Evolutionary conservation across 2,888 invertebrate species (phyloP), one percentile per base, ranked within the genome.

Genomic region (Tromatobia lineatoria): DNA sequence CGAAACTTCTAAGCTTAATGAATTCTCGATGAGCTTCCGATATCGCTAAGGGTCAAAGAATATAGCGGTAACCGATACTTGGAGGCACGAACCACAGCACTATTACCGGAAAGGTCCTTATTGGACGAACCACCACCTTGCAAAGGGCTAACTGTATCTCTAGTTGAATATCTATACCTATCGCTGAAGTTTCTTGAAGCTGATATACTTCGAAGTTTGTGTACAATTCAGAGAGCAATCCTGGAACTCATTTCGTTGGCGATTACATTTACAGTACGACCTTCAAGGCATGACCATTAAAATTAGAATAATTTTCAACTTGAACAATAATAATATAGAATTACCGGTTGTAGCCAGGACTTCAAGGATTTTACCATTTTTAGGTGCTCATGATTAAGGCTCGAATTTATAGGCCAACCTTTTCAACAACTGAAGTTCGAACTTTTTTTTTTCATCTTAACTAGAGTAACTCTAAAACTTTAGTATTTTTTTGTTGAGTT

Each of bases 1-100:
- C 52, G n/a, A 54, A 54, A 64, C 69, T 69, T 64, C 29, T 38
- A 15, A 29, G 7, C 52, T 64, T 81, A 70, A 75, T 75, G 64
- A 76, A 75, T 54, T 76, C 61, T 34, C 75, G 61, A 81, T 50
- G 64, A 69, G 38, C 59, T 42, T 38, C n/a, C 70, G 15, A 29
- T 20, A 20, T 73, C 15, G 15, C 45, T 66, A 45, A 73, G 79
- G 45, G 66, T 52, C 66, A 45, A 45, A 52, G 54, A 15, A 50
- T 29, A 29, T 45, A 34, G 20, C 23, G 50, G 23, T 54, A 54
- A 70, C 57, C 73, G 73, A 80, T 73, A 59, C 57, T 54, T 57
- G 38, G n/a, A 47, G 20, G 54, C 54, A 29, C 66, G 45, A 34
- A 71, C 42, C 45, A 45, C 38, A 23, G 73, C 34, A 80, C 25